Base-by-base conservation (phyloP, 1,140 invertebrate genomes). In the Tetramorium simillimum region DNA sequence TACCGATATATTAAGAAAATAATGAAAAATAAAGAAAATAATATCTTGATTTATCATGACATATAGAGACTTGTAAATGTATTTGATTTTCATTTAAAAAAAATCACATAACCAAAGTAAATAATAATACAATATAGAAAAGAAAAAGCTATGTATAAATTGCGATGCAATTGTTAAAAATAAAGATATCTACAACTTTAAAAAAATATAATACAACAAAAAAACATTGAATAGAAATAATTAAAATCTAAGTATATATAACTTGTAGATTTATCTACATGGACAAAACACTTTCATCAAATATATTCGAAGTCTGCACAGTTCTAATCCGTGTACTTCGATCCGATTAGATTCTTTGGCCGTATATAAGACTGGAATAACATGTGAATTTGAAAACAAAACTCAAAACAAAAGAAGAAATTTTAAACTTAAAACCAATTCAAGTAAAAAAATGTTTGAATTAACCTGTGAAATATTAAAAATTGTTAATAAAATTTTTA, bases 161-260 rank as follows among this genome's bases (percentile, higher is more conserved):
- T 76, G n/a, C 10, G 46, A 46, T 76, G 5, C 10, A 62, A 46
- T 37, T 60, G 51, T 24, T 65, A 49, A 5, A 75, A 75, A 53
- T 53, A n/a, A 76, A 60, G 14, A 76, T 60, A 77, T 62, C 16
- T 67, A 65, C 24, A 49, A 60, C 40, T 33, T 33, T 33, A 33
- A 33, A 73, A 43, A 63, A 63, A 62, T 28, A 60, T 60, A 60
- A 16, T 18, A 51, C 16, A 51, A 51, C 40, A 58, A 76, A 10
- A 28, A 28, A 46, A 33, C 24, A 77, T 46, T 33, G 5, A 62
- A 60, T 24, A 24, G 56, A 43, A 28, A 43, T 43, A 43, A 76
- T 60, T 60, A 76, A 16, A 76, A 58, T 76, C 18, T 75, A 73
- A 14, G 3, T 21, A 28, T 33, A 62, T 33, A 62, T 62, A 33